Evolutionary conservation across 35 echinoderm and acorn worm species (phyloP).

Genomic region (Ophioderma brevispina): DNA sequence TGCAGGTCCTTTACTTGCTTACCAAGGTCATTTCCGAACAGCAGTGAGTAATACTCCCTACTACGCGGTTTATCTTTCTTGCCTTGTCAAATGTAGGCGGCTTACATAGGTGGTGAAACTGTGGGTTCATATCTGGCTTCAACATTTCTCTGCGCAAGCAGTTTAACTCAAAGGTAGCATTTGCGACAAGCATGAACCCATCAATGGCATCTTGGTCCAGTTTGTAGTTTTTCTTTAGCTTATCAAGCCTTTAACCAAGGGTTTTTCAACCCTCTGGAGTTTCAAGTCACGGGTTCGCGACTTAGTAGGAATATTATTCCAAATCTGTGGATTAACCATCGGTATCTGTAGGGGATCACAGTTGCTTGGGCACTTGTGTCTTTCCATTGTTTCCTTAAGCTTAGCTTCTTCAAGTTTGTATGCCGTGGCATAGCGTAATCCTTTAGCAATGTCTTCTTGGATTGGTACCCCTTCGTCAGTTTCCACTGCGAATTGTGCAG

Average conservation of each 20-base stretch:
- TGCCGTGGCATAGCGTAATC: neutral
- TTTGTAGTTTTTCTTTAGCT: neutral
- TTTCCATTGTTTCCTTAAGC: neutral
- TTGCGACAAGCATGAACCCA: slow-evolving; percentile 23
- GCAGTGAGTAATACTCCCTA: neutral
- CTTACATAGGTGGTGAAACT: slow-evolving; percentile 35
- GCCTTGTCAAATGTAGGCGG: neutral
- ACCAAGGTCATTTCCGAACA: slow-evolving; percentile 59
- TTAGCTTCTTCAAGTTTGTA: slow-evolving; percentile 19
- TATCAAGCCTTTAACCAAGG: slow-evolving; percentile 42
- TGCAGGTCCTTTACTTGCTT: slow-evolving; percentile 58
- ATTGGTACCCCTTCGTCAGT: neutral
- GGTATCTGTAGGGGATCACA: slow-evolving; percentile 28
- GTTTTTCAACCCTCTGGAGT: slow-evolving; percentile 34
- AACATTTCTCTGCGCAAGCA: slow-evolving; percentile 36
- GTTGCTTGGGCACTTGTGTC: slow-evolving; percentile 20
- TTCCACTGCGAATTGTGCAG: neutral
- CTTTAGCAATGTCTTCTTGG: slow-evolving; percentile 28
- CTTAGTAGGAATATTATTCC: slow-evolving; percentile 40
- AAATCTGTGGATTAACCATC: slow-evolving; percentile 50
- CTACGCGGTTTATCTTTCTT: neutral
- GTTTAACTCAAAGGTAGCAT: slow-evolving; percentile 52
- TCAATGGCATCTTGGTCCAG: slow-evolving; percentile 26
- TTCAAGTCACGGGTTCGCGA: slow-evolving; percentile 35
- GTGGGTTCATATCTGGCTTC: slow-evolving; percentile 35